These are phyloP conservation scores for Sinocyclocheilus grahami DNA, from an alignment of 2,113 vertebrate genomes.

Conservation along the genomic window DNA sequence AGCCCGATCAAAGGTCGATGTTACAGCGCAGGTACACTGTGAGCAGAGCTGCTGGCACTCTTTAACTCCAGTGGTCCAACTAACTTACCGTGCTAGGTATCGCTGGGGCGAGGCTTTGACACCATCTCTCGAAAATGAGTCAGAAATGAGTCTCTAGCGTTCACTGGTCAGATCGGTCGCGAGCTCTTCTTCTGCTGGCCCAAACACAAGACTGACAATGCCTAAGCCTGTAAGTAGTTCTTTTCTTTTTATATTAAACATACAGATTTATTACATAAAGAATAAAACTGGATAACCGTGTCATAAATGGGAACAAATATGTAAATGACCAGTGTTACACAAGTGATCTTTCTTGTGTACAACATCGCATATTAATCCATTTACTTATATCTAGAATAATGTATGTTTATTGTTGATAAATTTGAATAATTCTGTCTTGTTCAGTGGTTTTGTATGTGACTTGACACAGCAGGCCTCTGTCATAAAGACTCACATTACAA, in stretches of 20 bases:
- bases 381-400: not conserved
- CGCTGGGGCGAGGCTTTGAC: slow-evolving; percentile 61
- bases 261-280: not conserved
- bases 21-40: slow-evolving; percentile 54
- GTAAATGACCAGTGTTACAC: not conserved
- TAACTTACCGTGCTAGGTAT: slow-evolving; percentile 52
- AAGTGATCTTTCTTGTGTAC: not conserved
- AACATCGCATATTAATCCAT: not conserved
- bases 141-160: slow-evolving; percentile 54
- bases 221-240: slow-evolving; percentile 82
- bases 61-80: slow-evolving; percentile 49
- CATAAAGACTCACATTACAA: not conserved
- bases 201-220: slow-evolving; percentile 73
- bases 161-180: slow-evolving; percentile 16
- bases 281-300: not conserved
- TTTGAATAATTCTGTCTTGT: not conserved
- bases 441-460: not conserved
- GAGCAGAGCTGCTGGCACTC: slow-evolving; percentile 58
- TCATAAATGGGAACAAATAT: not conserved
- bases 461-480: not conserved
- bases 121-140: slow-evolving; percentile 60
- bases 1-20: slow-evolving; percentile 70
- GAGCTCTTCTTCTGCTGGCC: not conserved
- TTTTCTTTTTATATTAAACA: not conserved
- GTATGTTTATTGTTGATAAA: not conserved